Base-by-base conservation (phyloP, 2,888 invertebrate genomes). In the Coremacera marginata region DNA sequence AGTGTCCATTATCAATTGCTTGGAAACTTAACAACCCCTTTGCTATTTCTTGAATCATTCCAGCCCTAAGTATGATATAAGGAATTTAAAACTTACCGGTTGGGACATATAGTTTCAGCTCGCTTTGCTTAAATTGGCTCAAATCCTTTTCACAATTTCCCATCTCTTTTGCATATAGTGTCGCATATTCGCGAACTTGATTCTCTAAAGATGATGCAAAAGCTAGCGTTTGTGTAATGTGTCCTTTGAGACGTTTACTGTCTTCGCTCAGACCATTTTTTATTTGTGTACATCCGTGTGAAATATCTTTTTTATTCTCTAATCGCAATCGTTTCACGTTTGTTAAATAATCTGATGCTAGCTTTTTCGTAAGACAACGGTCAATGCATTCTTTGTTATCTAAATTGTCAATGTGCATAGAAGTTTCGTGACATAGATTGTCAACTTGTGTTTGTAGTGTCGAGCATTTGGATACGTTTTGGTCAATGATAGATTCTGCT, bases 91-190 rank as follows among this genome's bases (percentile, higher is more conserved):
- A 67, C 76, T 80, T 78, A 75, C 89, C 90, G 4, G 89, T 89
- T 11, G 89, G 84, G 4, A 84, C 82, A 77, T 90, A 90, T 0
- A 86, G 87, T 76, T 87, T 85, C 1, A 90, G 65, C 78, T 89
- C 89, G 65, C 82, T 86, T 25, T 86, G 85, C 77, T 84, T 84
- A 90, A 92, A 91, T 74, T 88, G 86, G 0, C 88, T 86, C 51
- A 91, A 87, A 55, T 90, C 87, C n/a, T 88, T 85, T 8, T 82
- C 84, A 81, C 89, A 91, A 22, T 85, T 84, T 7, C 85, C 84
- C 14, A 90, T 80, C 67, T 88, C 84, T 9, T 83, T 81, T 5
- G 83, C 79, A 70, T 87, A 87, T 19, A 85, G 81, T 0, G 86
- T 80, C 0, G 82, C 82, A 60, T 87, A 89, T 1, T 82, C 86